These are phyloP conservation scores for Sandelia bainsii DNA, from an alignment of 2,797 vertebrate species.

Conservation along the genomic window DNA sequence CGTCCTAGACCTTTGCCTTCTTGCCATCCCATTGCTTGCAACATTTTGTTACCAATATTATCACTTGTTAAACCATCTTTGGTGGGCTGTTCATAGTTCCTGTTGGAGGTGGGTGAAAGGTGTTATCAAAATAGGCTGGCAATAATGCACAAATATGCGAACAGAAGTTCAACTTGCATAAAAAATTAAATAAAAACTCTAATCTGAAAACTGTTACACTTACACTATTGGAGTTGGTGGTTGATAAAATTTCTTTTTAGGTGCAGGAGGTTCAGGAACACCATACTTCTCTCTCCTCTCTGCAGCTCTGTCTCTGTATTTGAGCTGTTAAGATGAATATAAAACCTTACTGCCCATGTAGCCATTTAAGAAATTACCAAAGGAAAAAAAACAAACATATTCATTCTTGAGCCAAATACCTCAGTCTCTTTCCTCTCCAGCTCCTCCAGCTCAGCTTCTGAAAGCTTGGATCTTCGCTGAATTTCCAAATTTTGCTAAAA, in stretches of 20 bases:
- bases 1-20: constrained; percentile 92
- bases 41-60: constrained; percentile 95
- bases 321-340: constrained; percentile 83
- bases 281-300: constrained; percentile 94
- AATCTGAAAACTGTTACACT: constrained; percentile 50
- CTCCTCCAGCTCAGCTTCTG: constrained; percentile 91
- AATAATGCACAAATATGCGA: too few relatives aligned
- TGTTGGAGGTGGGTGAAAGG: constrained; percentile 55
- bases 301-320: constrained; percentile 94
- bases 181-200: background rate
- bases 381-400: background rate
- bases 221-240: constrained; percentile 88
- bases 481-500: constrained; percentile 95
- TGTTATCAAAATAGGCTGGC: background rate
- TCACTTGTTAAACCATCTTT: constrained; percentile 93
- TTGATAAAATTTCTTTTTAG: constrained; percentile 90
- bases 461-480: constrained; percentile 88
- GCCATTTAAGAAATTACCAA: background rate
- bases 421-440: constrained; percentile 92
- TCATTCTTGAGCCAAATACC: constrained; percentile 72
- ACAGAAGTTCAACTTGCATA: background rate
- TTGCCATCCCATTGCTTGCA: constrained; percentile 96
- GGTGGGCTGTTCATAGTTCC: constrained; percentile 93
- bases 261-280: constrained; percentile 91
- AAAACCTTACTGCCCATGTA: background rate